Evolutionary conservation across 2,888 invertebrate genomes (phyloP), one percentile per base, ranked within the genome.

Genomic region (Sphaerophoria taeniata): DNA sequence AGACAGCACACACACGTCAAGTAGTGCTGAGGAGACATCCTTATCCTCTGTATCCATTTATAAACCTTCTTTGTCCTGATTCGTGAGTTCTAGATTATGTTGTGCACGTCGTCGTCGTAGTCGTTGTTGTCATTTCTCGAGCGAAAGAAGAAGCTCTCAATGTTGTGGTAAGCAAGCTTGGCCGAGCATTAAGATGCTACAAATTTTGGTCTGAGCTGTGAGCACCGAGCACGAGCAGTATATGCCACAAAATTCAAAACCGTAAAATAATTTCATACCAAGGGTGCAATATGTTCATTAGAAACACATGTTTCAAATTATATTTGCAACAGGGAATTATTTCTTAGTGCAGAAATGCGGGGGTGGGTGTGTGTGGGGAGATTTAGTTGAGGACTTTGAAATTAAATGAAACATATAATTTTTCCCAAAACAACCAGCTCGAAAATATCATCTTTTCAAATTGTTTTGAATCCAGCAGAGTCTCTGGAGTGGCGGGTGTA

Each of bases 241-340:
- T 24, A 24, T 63, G 53, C 58, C 69, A 47, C 71, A 72, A 65
- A 56, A 76, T 73, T 85, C 69, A 77, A 81, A 81, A 65, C 55
- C 81, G 69, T 85, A 81, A 85, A 73, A 85, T 70, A 81, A 81
- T 81, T 81, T 77, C 71, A 58, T 81, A 73, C 73, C 73, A 55
- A 69, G 85, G 76, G 73, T 81, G 76, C 85, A 85, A 81, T 80
- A 81, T 81, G 73, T 85, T 85, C 77, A 81, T 85, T 85, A 77
- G 85, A 85, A 85, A 77, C 85, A 85, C 63, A 81, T 85, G 85
- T 73, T 81, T 81, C 73, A 81, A 81, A 85, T 85, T 76, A 85
- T 81, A 81, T 76, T 81, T 70, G 58, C 63, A 85, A 77, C 76
- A 81, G 43, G 36, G 39, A 67, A 65, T 45, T 16, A n/a, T 47